Evolutionary conservation across 2,113 vertebrate genomes (phyloP), one percentile per base, ranked within the genome.

Genomic region (Campylomormyrus tamandua): DNA sequence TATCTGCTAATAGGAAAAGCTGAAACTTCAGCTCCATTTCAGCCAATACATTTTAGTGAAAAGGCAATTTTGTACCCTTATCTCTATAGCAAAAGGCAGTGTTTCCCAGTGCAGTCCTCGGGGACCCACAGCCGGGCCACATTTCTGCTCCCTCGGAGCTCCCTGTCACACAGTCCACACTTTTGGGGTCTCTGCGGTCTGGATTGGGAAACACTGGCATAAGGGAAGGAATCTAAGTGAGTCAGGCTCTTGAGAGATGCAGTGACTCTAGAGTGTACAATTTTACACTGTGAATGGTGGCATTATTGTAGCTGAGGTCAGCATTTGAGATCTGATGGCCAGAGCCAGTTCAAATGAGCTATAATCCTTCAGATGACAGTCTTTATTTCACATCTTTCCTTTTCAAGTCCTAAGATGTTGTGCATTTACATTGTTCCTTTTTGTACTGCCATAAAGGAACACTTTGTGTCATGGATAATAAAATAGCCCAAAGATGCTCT

Each of bases 181-280:
- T 58, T 58, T 9, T 58, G 56, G 21, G 53, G 21, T 24, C 21
- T 24, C 56, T 9, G 21, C 2, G 21, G 5, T 8, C 6, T 58
- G 21, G 21, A 58, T n/a, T 58, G 56, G 56, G 24, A n/a, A 24
- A 24, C 21, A n/a, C 56, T 6, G 56, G 56, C 50, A 24, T 84
- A 84, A 80, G 35, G 39, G 89, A 89, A 62, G 42, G 52, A 89
- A 62, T 89, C 35, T 9, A 24, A 62, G 80, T 17, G 77, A 58
- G 80, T 84, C 52, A 8, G 80, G 31, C 50, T 62, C 39, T 39
- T 27, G 80, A 62, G 89, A 84, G 89, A 89, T 42, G 52, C 80
- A 62, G 11, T 49, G 89, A 89, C 87, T 35, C 87, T 9, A 66
- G 50, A 58, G 8, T 45, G 87, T 35, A 66, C 21, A 24, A 21